phyloP scores from a whole-genome alignment of 2,797 vertebrate species.

The Eutrigla gurnardus region DNA sequence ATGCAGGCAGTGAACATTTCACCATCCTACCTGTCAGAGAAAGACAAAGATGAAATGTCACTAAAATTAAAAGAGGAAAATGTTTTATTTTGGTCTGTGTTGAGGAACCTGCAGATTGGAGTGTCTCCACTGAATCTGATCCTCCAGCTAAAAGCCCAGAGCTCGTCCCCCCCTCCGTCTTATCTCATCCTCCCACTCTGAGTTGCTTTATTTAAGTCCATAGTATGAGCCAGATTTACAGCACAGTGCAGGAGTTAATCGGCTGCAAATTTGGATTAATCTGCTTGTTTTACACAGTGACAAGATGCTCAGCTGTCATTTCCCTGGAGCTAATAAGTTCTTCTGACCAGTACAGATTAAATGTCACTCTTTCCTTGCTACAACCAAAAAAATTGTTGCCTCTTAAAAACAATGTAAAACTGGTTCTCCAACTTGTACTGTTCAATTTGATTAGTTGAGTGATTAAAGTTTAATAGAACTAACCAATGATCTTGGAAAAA shows the following conservation, averaged over 20 bases:
- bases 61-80: constrained; percentile 6
- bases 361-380: neutral
- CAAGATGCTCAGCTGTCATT: constrained; percentile 14
- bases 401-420: neutral
- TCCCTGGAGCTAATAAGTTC: neutral
- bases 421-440: neutral
- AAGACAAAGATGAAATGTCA: neutral
- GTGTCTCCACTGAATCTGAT: constrained; percentile 16
- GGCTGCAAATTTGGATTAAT: constrained; percentile 35
- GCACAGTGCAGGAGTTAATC: constrained; percentile 12
- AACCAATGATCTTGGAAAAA: neutral
- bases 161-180: constrained; percentile 9
- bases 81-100: neutral
- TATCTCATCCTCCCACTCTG: constrained; percentile 42
- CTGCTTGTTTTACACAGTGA: constrained; percentile 41
- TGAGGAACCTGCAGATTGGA: constrained; percentile 11
- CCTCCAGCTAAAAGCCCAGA: constrained; percentile 15
- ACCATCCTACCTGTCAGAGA: neutral
- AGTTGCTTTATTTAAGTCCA: constrained; percentile 34
- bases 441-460: constrained; percentile 4
- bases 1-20: neutral
- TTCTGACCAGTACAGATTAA: neutral
- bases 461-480: neutral
- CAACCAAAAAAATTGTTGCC: neutral
- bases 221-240: constrained; percentile 34